Percentiles rank a stretch among this genome's conserved stretches.
Conservation (phyloP, 2,113 vertebrate genomes). For the Macrotus californicus region DNA sequence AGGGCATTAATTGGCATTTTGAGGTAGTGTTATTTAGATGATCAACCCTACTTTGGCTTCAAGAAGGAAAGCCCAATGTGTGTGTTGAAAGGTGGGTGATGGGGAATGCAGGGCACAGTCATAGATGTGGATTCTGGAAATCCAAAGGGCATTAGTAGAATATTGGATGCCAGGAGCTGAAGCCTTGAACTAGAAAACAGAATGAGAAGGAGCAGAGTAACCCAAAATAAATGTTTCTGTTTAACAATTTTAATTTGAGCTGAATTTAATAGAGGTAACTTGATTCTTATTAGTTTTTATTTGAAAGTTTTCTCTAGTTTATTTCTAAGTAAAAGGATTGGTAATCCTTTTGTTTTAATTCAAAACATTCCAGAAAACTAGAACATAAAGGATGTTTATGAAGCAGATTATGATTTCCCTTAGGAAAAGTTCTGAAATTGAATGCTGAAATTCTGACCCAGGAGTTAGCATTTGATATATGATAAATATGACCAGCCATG, state of each 20-base stretch:
- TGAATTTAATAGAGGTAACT: neutral
- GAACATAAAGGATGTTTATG: neutral
- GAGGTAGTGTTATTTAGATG: neutral
- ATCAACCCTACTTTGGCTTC: neutral
- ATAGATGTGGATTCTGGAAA: neutral
- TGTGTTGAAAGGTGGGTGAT: neutral
- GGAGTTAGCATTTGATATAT: neutral
- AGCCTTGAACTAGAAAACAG: neutral
- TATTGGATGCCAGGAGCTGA: neutral
- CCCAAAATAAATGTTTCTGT: neutral
- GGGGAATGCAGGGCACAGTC: neutral
- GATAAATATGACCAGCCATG: neutral
- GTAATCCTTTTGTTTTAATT: slow-evolving; percentile 1
- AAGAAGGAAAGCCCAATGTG: neutral
- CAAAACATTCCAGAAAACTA: neutral
- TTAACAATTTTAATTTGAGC: neutral
- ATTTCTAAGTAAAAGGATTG: neutral
- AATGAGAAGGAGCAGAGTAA: neutral
- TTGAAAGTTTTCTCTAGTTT: neutral
- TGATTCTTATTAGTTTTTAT: neutral
- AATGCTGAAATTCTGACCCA: neutral
- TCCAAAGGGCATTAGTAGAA: neutral
- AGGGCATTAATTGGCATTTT: neutral
- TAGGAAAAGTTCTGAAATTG: slow-evolving; percentile 11
- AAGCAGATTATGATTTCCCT: neutral